Evolutionary conservation across 1,140 invertebrate genomes (phyloP), one percentile per base, ranked within the genome.

Genomic region (Scaptomyza pallida): DNA sequence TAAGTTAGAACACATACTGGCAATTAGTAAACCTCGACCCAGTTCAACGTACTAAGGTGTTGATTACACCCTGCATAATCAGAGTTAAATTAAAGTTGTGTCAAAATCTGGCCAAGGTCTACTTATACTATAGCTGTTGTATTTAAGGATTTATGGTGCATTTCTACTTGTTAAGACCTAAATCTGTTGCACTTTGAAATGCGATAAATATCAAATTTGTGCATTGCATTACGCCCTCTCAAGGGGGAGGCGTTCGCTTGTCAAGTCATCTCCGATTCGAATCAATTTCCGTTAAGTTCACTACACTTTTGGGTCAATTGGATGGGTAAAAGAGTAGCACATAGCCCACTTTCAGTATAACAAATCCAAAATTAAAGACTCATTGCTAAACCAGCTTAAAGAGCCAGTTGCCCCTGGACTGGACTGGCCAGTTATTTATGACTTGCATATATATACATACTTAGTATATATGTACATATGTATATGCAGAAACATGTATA

Each of bases 201-300:
- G 77, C 81, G 81, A 85, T 85, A 86, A 86, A 23, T 26, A 86
- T 86, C 81, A 86, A 81, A 83, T 83, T 82, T 82, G 62, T 83
- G 75, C 59, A 76, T 61, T 65, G 64, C 63, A 43, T 50, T 63
- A 65, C 62, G 45, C 51, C 62, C 35, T 10, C 41, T 33, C 35
- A 62, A 52, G 61, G 59, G 72, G 54, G 61, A 55, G 73, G 59
- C 59, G 68, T 57, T 15, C 26, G 68, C 69, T 70, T 86, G 80
- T 86, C 81, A 86, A 81, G 81, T 72, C 81, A 88, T 86, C 81
- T 86, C 81, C 81, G 81, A 86, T 82, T 82, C 68, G 57, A 78
- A 89, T 88, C 78, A 88, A 88, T 88, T 86, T 78, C 71, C 63
- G 64, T 61, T 70, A 88, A 88, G 82, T 88, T 88, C 83, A 88